A percentile compares a stretch with the other conserved stretches of the same genome.
Conservation (phyloP, 2,797 vertebrate species). For the Myripristis jacobus region DNA sequence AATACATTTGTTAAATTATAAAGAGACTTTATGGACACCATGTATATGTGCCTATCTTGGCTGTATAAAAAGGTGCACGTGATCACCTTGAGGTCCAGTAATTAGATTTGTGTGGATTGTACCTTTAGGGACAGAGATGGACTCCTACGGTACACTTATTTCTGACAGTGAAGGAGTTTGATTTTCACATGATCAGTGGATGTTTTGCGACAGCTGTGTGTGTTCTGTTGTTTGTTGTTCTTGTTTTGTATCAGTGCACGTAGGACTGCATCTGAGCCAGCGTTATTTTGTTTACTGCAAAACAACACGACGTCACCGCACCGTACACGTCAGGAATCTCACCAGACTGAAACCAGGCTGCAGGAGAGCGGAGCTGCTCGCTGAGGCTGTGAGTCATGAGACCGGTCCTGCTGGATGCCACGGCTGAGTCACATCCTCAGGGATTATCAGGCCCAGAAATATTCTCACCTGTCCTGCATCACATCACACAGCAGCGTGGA, state of each 20-base stretch:
- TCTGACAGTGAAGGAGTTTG: no score
- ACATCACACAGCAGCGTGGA: neutral
- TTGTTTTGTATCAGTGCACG: neutral
- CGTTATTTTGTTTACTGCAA: neutral
- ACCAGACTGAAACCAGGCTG: slow-evolving; percentile 63
- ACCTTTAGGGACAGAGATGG: no score
- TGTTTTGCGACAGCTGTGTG: neutral
- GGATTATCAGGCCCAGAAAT: slow-evolving; percentile 15
- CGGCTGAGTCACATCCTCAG: slow-evolving; percentile 44
- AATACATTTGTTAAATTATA: no score
- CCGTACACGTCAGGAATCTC: slow-evolving; percentile 13
- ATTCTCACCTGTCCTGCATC: neutral
- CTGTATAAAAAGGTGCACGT: no score
- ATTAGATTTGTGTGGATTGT: no score
- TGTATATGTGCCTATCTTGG: no score
- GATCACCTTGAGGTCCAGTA: no score
- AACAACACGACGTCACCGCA: slow-evolving; percentile 34
- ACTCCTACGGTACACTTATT: no score
- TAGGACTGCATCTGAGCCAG: neutral
- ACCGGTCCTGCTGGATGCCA: slow-evolving; percentile 30
- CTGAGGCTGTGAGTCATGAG: slow-evolving; percentile 63
- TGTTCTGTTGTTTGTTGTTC: neutral
- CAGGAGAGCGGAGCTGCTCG: slow-evolving; percentile 18
- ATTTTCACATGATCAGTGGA: no score
- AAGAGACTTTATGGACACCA: no score